These are phyloP conservation scores for Alces alces DNA, from an alignment of 2,113 vertebrate species.

Conservation along the genomic window DNA sequence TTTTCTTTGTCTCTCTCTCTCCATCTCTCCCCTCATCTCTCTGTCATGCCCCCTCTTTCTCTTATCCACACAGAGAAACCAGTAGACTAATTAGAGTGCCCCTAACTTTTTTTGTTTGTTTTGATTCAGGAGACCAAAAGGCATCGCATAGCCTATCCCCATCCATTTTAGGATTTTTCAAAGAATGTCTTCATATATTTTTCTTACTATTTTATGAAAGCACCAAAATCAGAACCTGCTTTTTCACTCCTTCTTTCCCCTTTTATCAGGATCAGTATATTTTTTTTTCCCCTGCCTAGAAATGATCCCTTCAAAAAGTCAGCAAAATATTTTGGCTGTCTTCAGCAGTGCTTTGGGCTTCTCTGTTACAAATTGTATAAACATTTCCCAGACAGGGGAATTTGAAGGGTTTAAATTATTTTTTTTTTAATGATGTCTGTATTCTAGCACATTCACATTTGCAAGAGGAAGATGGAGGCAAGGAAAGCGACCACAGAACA, in stretches of 20 bases:
- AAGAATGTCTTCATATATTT: constrained; percentile 6
- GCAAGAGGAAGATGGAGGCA: constrained; percentile 65
- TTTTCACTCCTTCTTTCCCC: not conserved
- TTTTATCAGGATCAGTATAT: constrained; percentile 42
- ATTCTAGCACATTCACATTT: constrained; percentile 64
- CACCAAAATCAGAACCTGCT: constrained; percentile 29
- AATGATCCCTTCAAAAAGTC: constrained; percentile 69
- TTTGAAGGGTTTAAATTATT: constrained; percentile 70
- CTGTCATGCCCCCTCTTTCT: not conserved
- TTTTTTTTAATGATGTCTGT: constrained; percentile 69
- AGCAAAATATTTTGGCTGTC: constrained; percentile 65
- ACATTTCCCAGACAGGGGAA: constrained; percentile 73
- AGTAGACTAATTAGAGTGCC: not conserved
- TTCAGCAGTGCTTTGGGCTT: constrained; percentile 54
- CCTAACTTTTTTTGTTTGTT: not conserved
- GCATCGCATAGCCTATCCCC: not conserved
- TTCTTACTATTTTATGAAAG: not conserved
- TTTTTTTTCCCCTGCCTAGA: constrained; percentile 33
- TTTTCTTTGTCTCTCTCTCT: not conserved
- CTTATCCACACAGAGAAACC: not conserved
- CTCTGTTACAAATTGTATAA: constrained; percentile 61
- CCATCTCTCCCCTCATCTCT: too few species aligned
- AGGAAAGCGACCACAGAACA: constrained; percentile 63
- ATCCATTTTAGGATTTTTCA: not conserved
- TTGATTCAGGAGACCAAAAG: not conserved